Evolutionary conservation across 2,888 invertebrate species (phyloP), one percentile per base, ranked within the genome.

Genomic region (Auanema sp.): DNA sequence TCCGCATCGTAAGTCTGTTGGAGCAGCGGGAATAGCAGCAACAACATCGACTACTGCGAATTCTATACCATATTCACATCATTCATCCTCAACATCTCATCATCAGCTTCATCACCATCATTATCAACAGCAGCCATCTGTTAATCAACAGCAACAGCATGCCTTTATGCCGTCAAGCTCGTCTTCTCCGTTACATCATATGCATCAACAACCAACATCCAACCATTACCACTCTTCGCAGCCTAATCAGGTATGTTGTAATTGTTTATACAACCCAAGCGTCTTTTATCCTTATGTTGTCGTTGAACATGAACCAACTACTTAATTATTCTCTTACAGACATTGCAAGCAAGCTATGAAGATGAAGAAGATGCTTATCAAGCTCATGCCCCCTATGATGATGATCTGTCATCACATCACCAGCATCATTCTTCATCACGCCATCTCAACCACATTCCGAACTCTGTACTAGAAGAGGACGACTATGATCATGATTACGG

Each of bases 311-410:
- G n/a, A n/a, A n/a, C n/a, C n/a, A 52, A 16, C 6, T 52, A 52
- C 25, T 52, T 8, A 23, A 6, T 52, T 50, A 54, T 16, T 55
- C 41, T n/a, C 18, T 53, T 58, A 44, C 59, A 75, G 76, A 70
- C 72, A 52, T 71, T 79, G 66, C 76, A 78, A 75, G 73, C 72
- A 60, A 73, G 76, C 64, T 76, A 77, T 71, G 77, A 76, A 42
- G 72, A 75, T 71, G 73, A 79, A 57, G 76, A 79, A 47, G 78
- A 79, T 65, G 75, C 68, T 57, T 76, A 79, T 63, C 68, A 72
- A 66, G 71, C 72, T 1, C 54, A 55, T 16, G 33, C 33, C 3
- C 58, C 50, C 52, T 50, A 44, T 52, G 49, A 60, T 40, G 49
- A 60, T 44, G 60, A 60, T 11, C 10, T 16, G 24, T 24, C 10